Evolutionary conservation across 1,140 invertebrate species (phyloP).

Genomic region (Berghia stephanieae): DNA sequence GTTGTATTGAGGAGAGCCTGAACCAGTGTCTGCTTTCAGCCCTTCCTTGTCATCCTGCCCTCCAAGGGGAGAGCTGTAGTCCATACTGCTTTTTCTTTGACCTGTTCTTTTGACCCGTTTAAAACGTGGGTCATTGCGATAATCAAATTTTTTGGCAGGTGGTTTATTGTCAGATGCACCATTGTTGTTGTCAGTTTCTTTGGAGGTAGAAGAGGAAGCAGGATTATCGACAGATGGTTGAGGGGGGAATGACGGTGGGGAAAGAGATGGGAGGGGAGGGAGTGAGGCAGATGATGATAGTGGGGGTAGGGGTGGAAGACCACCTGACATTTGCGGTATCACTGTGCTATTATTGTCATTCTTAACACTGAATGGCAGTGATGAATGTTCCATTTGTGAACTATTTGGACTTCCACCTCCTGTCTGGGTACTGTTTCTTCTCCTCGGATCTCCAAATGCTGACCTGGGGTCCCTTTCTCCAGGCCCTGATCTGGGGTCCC

Average conservation of each 20-base stretch:
- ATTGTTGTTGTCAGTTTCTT: slow-evolving; percentile 14
- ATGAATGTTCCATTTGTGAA: too few species aligned
- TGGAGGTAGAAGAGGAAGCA: slow-evolving; percentile 10
- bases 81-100: slow-evolving; percentile 54
- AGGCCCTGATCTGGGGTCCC: not conserved
- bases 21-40: slow-evolving; percentile 32
- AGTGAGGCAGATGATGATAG: too few species aligned
- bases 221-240: slow-evolving; percentile 7
- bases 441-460: too few species aligned
- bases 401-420: too few species aligned
- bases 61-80: slow-evolving; percentile 60
- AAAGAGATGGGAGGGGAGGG: too few species aligned
- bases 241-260: not conserved
- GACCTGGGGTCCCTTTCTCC: not conserved
- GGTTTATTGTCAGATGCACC: slow-evolving; percentile 35
- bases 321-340: too few species aligned
- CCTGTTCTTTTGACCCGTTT: slow-evolving; percentile 52
- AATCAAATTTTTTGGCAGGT: slow-evolving; percentile 49
- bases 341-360: too few species aligned
- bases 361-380: too few species aligned
- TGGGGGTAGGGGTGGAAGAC: too few species aligned
- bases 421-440: too few species aligned
- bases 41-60: slow-evolving; percentile 36
- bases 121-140: slow-evolving; percentile 62
- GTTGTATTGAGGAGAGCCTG: slow-evolving; percentile 42